A percentile compares a stretch with the other conserved stretches of the same genome.
These are phyloP conservation scores for Oreohelix idahoensis DNA, from an alignment of 1,140 invertebrate species.

Conservation along the genomic window DNA sequence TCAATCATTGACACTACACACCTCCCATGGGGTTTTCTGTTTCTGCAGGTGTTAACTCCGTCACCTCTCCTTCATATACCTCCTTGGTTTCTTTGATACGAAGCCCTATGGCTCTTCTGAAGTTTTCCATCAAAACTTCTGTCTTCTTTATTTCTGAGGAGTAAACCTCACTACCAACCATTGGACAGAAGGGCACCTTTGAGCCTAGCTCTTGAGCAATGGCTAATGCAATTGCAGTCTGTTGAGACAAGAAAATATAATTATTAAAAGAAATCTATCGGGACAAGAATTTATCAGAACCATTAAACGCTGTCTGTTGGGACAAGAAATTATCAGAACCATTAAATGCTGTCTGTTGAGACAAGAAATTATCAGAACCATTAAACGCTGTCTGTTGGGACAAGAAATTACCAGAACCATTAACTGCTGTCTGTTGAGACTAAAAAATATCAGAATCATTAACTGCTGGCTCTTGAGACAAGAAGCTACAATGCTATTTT, in stretches of 20 bases:
- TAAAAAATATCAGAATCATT: too few species aligned
- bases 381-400: too few species aligned
- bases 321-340: too few species aligned
- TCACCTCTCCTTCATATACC: slow-evolving; percentile 99
- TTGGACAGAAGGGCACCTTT: slow-evolving; percentile 99
- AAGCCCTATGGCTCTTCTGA: slow-evolving; percentile 94
- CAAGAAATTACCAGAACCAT: too few species aligned
- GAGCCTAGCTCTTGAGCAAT: slow-evolving; percentile 98
- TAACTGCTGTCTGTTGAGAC: too few species aligned
- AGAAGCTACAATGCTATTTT: too few species aligned
- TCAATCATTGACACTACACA: slow-evolving; percentile 61
- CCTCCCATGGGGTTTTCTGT: slow-evolving; percentile 97
- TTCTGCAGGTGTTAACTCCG: slow-evolving; percentile 96
- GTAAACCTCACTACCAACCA: slow-evolving; percentile 99
- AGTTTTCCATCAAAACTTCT: slow-evolving; percentile 99
- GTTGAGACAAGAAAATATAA: slow-evolving; percentile 46
- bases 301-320: too few species aligned
- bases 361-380: too few species aligned
- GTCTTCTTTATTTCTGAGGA: slow-evolving; percentile 99
- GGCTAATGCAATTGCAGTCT: slow-evolving; percentile 96
- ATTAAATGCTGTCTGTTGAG: too few species aligned
- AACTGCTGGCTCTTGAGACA: too few species aligned
- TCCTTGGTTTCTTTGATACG: slow-evolving; percentile 93
- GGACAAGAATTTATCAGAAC: too few species aligned
- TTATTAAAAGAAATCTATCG: too few species aligned